phyloP scores from a whole-genome alignment of 2,888 invertebrate genomes.

The Petrolisthes cinctipes region DNA sequence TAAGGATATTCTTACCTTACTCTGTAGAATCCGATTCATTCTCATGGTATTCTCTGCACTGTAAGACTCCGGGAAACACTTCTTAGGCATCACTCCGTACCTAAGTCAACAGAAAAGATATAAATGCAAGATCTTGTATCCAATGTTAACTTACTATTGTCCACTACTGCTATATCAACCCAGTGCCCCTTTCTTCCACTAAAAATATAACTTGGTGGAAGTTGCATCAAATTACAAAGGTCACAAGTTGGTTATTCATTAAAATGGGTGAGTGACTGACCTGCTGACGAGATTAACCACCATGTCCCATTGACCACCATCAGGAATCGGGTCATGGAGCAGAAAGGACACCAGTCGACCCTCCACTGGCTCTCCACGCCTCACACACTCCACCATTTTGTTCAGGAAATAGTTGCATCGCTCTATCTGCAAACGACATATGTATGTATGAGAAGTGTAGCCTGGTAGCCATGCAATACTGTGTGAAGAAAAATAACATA shows the following conservation, averaged over 20 bases:
- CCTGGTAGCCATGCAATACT: neutral
- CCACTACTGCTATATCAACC: neutral
- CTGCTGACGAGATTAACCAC: conserved; percentile 77
- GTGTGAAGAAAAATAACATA: neutral
- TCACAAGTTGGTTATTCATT: neutral
- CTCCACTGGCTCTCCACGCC: conserved; percentile 81
- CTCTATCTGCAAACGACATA: conserved; percentile 75
- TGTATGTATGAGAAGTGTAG: neutral
- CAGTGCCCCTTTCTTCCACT: too few relatives aligned
- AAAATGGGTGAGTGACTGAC: neutral
- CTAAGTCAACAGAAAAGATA: conserved; percentile 71
- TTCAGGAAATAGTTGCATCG: conserved; percentile 87
- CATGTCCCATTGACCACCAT: conserved; percentile 96
- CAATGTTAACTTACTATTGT: neutral
- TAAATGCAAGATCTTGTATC: neutral
- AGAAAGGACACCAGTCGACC: conserved; percentile 85
- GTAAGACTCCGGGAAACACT: conserved; percentile 86
- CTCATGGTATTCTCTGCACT: conserved; percentile 81
- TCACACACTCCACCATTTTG: conserved; percentile 82
- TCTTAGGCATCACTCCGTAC: conserved; percentile 89
- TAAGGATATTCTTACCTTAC: conserved; percentile 76
- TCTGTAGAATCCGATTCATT: conserved; percentile 84
- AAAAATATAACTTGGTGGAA: too few relatives aligned
- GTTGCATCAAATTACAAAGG: too few relatives aligned
- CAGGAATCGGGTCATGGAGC: conserved; percentile 84